phyloP scores from a whole-genome alignment of 2,888 invertebrate species.

The Abscondita cerata region DNA sequence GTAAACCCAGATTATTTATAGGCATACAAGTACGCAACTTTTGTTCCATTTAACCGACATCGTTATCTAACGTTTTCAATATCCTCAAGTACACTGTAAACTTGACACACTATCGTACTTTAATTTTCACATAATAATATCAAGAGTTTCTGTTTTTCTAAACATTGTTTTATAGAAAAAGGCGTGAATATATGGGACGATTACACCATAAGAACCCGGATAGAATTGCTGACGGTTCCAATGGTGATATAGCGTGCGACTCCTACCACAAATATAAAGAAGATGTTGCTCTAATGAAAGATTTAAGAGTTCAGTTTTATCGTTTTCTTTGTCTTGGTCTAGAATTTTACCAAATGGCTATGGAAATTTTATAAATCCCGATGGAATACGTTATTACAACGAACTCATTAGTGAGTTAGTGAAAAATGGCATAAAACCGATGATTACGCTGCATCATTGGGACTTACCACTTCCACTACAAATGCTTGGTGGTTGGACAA shows the following conservation, averaged over 20 bases:
- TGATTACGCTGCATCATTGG: slow-evolving; percentile 72
- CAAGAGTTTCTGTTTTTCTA: no score
- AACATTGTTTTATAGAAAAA: no score
- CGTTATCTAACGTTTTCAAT: no score
- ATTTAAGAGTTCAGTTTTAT: slow-evolving; percentile 63
- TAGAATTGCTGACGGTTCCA: slow-evolving; percentile 40
- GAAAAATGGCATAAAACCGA: slow-evolving; percentile 61
- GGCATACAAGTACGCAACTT: no score
- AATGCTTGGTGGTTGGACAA: slow-evolving; percentile 33
- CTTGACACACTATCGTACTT: no score
- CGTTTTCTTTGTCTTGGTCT: slow-evolving; percentile 71
- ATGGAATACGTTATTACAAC: slow-evolving; percentile 69
- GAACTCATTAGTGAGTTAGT: slow-evolving; percentile 64
- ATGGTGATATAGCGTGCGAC: slow-evolving; percentile 33
- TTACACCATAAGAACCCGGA: slow-evolving; percentile 59
- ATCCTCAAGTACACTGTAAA: no score
- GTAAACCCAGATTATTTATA: no score
- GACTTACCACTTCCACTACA: slow-evolving; percentile 64
- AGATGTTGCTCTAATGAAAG: slow-evolving; percentile 57
- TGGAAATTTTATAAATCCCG: slow-evolving; percentile 63
- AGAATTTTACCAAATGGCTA: slow-evolving; percentile 67
- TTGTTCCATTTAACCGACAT: no score
- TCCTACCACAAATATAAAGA: slow-evolving; percentile 28
- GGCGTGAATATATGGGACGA: slow-evolving; percentile 63
- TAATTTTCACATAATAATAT: no score